phyloP scores from a whole-genome alignment of 2,888 invertebrate genomes.

The Melieria crassipennis region DNA sequence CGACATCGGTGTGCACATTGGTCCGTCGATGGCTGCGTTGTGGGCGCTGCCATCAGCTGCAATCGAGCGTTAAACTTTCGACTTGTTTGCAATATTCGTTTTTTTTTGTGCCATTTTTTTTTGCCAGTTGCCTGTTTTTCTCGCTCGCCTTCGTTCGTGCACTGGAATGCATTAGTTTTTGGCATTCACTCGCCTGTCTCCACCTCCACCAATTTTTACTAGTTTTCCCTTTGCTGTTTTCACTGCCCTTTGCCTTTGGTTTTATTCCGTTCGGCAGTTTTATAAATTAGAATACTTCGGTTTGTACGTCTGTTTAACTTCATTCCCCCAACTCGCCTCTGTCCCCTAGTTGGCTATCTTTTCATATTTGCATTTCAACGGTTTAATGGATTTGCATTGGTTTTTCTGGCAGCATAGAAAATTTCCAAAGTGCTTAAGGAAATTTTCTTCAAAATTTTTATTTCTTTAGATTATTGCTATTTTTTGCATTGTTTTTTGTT shows the following conservation, averaged over 20 bases:
- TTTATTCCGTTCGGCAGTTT: constrained; percentile 18
- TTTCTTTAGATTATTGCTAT: constrained; percentile 1
- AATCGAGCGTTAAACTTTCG: constrained; percentile 41
- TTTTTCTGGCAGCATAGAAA: not conserved
- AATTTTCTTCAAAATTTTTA: not conserved
- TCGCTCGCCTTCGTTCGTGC: not conserved
- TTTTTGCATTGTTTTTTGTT: constrained; percentile 9
- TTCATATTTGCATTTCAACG: constrained; percentile 14
- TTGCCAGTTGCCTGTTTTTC: not conserved
- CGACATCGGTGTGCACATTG: not conserved
- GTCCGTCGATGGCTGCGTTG: not conserved
- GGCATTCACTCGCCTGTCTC: not conserved
- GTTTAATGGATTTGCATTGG: constrained; percentile 25
- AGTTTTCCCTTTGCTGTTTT: not conserved
- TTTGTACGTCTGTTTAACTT: constrained; percentile 15
- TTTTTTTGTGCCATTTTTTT: constrained; percentile 1
- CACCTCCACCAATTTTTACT: not conserved
- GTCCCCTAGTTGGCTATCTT: not conserved
- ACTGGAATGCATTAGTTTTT: constrained; percentile 11
- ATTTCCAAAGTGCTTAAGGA: too few relatives aligned
- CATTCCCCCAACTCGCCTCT: not conserved
- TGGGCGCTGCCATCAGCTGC: constrained; percentile 21
- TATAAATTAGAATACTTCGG: constrained; percentile 28
- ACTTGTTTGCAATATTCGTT: constrained; percentile 25
- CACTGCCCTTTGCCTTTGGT: not conserved